A percentile compares a stretch with the other conserved stretches of the same genome.
Evolutionary conservation across 2,888 invertebrate genomes (phyloP).

Genomic region (Drosophila histrio): DNA sequence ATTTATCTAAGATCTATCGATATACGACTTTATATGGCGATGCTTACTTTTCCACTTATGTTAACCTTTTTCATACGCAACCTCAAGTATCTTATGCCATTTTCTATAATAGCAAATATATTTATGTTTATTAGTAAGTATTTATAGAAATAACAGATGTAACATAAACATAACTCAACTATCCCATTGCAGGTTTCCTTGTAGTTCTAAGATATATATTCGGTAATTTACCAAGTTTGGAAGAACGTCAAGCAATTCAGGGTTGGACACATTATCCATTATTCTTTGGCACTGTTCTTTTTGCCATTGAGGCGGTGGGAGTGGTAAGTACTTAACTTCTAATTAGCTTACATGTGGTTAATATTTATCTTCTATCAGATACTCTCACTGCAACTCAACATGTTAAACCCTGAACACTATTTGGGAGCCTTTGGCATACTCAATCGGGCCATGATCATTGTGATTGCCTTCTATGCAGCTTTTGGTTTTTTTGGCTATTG

Average conservation of each 20-base stretch:
- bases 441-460: conserved; percentile 93
- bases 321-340: conserved; percentile 86
- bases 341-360: neutral
- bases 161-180: neutral
- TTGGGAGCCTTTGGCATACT: conserved; percentile 94
- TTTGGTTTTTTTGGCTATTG: conserved; percentile 97
- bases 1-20: conserved; percentile 84
- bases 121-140: conserved; percentile 88
- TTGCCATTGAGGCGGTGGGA: conserved; percentile 92
- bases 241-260: conserved; percentile 83
- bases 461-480: conserved; percentile 91
- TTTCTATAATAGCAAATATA: conserved; percentile 95
- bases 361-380: conserved; percentile 86
- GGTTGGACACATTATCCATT: conserved; percentile 87
- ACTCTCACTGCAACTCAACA: conserved; percentile 96
- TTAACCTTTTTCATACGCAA: conserved; percentile 89
- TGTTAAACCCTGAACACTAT: conserved; percentile 94
- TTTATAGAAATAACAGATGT: rapidly evolving
- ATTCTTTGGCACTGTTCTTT: conserved; percentile 96
- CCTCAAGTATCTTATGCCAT: conserved; percentile 93
- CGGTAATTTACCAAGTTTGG: conserved; percentile 86
- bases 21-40: conserved; percentile 84
- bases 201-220: conserved; percentile 93
- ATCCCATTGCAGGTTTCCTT: conserved; percentile 85
- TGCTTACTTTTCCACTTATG: conserved; percentile 88